Evolutionary conservation across 2,888 invertebrate species (phyloP).

Genomic region (Andrena chrysosceles): DNA sequence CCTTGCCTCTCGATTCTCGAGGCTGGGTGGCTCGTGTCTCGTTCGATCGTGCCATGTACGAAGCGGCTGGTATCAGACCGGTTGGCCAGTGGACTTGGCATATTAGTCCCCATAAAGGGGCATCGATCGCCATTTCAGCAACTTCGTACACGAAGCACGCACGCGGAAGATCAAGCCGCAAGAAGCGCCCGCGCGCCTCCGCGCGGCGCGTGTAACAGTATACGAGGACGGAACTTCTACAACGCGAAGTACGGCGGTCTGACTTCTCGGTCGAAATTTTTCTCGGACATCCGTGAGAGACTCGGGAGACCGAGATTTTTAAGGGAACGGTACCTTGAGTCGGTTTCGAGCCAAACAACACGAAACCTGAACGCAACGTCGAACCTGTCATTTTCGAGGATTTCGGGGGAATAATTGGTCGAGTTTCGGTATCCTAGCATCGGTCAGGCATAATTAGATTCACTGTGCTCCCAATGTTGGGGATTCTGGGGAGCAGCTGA

Average conservation of each 20-base stretch:
- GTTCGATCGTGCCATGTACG: slow-evolving; percentile 43
- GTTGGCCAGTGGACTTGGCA: slow-evolving; percentile 57
- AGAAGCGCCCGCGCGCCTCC: slow-evolving; percentile 52
- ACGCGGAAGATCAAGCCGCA: slow-evolving; percentile 70
- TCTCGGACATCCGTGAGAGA: background rate
- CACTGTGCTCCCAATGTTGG: background rate
- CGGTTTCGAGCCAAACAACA: too few relatives aligned
- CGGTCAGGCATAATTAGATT: background rate
- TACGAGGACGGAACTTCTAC: slow-evolving; percentile 49
- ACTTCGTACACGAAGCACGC: slow-evolving; percentile 69
- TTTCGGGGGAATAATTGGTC: background rate
- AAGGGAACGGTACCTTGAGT: too few relatives aligned
- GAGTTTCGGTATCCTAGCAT: background rate
- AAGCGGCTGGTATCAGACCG: slow-evolving; percentile 33
- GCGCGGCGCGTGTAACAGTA: slow-evolving; percentile 51
- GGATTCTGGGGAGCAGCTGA: background rate
- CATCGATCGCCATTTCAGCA: slow-evolving; percentile 67
- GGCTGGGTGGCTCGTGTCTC: slow-evolving; percentile 34
- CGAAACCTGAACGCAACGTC: background rate
- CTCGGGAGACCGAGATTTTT: background rate
- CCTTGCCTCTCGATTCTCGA: slow-evolving; percentile 47
- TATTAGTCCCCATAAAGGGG: slow-evolving; percentile 68
- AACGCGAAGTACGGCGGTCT: slow-evolving; percentile 27
- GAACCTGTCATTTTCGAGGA: background rate
- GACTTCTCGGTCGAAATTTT: slow-evolving; percentile 22